Conservation (phyloP, 2,113 vertebrate genomes). For the Rhodinocichla rosea region DNA sequence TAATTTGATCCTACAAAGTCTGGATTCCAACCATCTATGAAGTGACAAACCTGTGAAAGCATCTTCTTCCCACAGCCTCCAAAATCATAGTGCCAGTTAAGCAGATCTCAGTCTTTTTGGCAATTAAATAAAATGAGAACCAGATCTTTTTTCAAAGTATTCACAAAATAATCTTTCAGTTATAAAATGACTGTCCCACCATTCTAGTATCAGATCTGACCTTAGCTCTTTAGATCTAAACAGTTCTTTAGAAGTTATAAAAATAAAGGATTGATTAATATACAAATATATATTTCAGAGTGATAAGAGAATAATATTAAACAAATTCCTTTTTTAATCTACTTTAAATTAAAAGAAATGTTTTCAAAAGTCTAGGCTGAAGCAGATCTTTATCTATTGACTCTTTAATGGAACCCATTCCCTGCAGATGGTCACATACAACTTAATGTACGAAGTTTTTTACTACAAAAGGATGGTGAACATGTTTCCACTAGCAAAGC, state of each 20-base stretch:
- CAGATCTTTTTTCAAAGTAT: conserved; percentile 30
- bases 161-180: conserved; percentile 30
- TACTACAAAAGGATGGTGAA: conserved; percentile 40
- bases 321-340: conserved; percentile 54
- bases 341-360: conserved; percentile 64
- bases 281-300: conserved; percentile 57
- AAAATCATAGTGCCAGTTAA: conserved; percentile 37
- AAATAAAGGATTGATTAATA: conserved; percentile 67
- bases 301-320: conserved; percentile 52
- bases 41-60: not conserved
- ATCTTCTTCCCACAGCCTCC: conserved; percentile 30
- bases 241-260: conserved; percentile 38
- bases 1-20: not conserved
- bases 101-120: conserved; percentile 10
- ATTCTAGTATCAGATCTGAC: conserved; percentile 41
- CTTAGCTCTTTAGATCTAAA: conserved; percentile 48
- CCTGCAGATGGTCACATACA: conserved; percentile 27
- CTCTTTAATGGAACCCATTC: conserved; percentile 53
- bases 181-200: not conserved
- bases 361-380: conserved; percentile 44
- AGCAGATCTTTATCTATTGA: conserved; percentile 53
- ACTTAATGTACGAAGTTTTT: conserved; percentile 44
- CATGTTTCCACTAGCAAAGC: conserved; percentile 52
- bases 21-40: not conserved
- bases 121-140: conserved; percentile 36